Evolutionary conservation across 1,140 invertebrate species (phyloP).

Genomic region (Sipha flava): DNA sequence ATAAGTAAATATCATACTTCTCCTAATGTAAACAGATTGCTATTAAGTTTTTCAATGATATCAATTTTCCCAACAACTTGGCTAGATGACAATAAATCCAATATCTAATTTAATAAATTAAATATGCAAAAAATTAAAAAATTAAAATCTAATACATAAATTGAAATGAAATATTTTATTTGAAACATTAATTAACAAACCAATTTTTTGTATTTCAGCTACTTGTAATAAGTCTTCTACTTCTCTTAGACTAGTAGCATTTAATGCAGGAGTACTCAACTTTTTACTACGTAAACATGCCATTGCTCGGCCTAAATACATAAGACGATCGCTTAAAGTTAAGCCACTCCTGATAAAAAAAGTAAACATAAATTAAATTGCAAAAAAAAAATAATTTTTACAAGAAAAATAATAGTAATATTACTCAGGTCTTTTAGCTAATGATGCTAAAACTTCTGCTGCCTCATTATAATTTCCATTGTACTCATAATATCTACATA

Average conservation of each 20-base stretch:
- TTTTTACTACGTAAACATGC: conserved; percentile 22
- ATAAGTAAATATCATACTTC: conserved; percentile 43
- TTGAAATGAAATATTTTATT: too few relatives aligned
- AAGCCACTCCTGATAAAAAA: not conserved
- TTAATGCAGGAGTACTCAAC: conserved; percentile 11
- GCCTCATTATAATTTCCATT: conserved; percentile 84
- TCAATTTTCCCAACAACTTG: not conserved
- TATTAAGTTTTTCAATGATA: conserved; percentile 47
- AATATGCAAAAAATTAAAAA: not conserved
- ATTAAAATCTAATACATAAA: not conserved
- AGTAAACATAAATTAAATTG: not conserved
- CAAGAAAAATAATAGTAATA: conserved; percentile 45
- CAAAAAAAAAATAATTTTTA: not conserved
- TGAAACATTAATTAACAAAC: too few relatives aligned
- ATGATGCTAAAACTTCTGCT: conserved; percentile 78
- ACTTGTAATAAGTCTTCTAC: conserved; percentile 41
- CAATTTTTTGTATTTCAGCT: conserved; percentile 65
- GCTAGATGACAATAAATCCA: conserved; percentile 2
- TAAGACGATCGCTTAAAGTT: conserved; percentile 12
- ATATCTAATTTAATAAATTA: not conserved
- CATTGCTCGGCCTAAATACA: conserved; percentile 24
- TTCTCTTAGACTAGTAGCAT: conserved; percentile 28
- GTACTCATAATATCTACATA: conserved; percentile 95
- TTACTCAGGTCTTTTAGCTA: conserved; percentile 75
- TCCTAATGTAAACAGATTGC: conserved; percentile 50